These are phyloP conservation scores for Cybosia mesomella DNA, from an alignment of 2,888 invertebrate genomes.

Conservation along the genomic window DNA sequence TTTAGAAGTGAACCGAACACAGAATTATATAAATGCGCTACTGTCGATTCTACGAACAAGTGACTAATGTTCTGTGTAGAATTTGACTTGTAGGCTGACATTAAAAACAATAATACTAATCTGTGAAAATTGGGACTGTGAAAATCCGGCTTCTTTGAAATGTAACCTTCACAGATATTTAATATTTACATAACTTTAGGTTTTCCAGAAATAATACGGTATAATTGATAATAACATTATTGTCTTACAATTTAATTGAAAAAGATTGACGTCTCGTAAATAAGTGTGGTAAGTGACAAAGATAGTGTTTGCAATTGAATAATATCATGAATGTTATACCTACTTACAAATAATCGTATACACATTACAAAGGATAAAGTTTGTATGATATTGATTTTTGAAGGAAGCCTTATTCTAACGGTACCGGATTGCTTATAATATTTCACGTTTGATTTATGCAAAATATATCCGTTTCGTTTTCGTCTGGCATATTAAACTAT, in stretches of 20 bases:
- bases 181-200: constrained; percentile 18
- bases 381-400: no score
- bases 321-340: no score
- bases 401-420: no score
- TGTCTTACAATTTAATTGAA: no score
- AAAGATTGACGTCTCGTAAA: no score
- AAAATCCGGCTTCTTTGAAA: constrained; percentile 7
- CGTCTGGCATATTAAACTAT: background rate
- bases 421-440: no score
- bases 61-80: constrained; percentile 63
- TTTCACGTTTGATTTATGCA: no score
- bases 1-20: constrained; percentile 30
- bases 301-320: no score
- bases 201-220: background rate
- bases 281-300: no score
- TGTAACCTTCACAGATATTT: constrained; percentile 22
- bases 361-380: no score
- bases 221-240: no score
- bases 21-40: constrained; percentile 61
- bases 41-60: constrained; percentile 44
- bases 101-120: constrained; percentile 19
- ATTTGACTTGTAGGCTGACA: constrained; percentile 44
- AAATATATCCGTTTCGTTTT: background rate
- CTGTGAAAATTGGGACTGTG: constrained; percentile 15
- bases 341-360: no score